Base-by-base conservation (phyloP, 2,888 invertebrate species). In the Sesamia inferens region DNA sequence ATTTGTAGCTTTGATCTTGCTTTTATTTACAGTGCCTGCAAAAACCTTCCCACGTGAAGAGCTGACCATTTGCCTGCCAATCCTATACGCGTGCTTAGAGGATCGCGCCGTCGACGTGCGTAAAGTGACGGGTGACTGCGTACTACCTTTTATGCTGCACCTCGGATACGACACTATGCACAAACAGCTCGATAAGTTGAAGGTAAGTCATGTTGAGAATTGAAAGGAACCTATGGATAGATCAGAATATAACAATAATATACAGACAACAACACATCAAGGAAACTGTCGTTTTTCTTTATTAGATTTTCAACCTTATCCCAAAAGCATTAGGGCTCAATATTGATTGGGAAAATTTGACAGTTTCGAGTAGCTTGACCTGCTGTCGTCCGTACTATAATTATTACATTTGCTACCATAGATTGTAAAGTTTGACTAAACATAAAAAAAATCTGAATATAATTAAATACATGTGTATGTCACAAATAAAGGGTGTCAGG, bases 141-240 rank as follows among this genome's bases (percentile, higher is more conserved):
- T 99, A 55, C 94, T 99, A 61, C 99, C 99, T 5, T 97, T 99
- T 87, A 99, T 99, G 99, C 97, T 99, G 81, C 99, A 99, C 91
- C 96, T 99, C 11, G 98, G 99, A 1, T 99, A 98, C 88, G 98
- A 98, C 68, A 88, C 96, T 14, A 98, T 99, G 98, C 95, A 97
- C 72, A 97, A 97, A 83, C 97, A 97, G 78, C 96, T 98, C 0
- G 97, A 98, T 79, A 98, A 98, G 91, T 92, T 98, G 8, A 98
- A 98, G 97, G 98, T 98, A 89, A 72, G 63, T 11, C 2, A 1
- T 63, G 11, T 63, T 63, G 44, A 22, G 63, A n/a, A 31, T 6
- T 44, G 2, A 24, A 22, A 47, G 39, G n/a, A 65, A 31, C 7
- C 7, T 44, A 24, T 42, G 39, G n/a, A n/a, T 61, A 14, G 16